phyloP scores from a whole-genome alignment of 1,140 invertebrate species.

The Drosophila equinoxialis region DNA sequence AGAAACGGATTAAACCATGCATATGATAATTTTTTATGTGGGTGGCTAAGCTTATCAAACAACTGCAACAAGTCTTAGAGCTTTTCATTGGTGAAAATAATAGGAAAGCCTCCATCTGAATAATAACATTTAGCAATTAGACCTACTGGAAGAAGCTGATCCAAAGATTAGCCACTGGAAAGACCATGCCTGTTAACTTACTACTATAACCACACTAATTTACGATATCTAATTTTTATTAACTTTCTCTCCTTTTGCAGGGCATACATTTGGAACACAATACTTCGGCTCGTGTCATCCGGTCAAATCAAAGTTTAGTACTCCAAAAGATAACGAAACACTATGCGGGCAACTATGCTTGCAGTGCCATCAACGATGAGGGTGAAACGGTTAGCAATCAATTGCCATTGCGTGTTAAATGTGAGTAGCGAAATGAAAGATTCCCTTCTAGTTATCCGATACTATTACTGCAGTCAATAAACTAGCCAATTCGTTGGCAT shows the following conservation, averaged over 20 bases:
- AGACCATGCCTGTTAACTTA: no score
- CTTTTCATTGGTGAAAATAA: no score
- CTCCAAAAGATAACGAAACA: slow-evolving; percentile 92
- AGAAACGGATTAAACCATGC: no score
- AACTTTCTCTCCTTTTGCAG: slow-evolving; percentile 83
- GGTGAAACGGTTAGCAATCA: slow-evolving; percentile 91
- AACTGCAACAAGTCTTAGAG: no score
- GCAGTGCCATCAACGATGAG: slow-evolving; percentile 90
- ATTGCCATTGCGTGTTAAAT: slow-evolving; percentile 91
- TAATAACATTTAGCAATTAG: no score
- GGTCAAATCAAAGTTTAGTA: slow-evolving; percentile 92
- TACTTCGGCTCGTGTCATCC: slow-evolving; percentile 89
- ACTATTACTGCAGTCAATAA: neutral
- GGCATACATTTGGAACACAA: slow-evolving; percentile 90
- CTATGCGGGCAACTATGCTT: slow-evolving; percentile 92
- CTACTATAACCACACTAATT: no score
- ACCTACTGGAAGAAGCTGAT: no score
- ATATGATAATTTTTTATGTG: no score
- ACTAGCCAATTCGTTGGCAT: slow-evolving; percentile 6
- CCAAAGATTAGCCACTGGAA: no score
- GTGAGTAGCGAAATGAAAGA: slow-evolving; percentile 85
- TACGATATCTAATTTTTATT: no score
- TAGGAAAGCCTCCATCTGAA: no score
- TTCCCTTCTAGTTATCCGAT: neutral
- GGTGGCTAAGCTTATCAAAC: no score